Evolutionary conservation across 2,113 vertebrate species (phyloP), one percentile per base, ranked within the genome.

Genomic region (Thunnus thynnus): DNA sequence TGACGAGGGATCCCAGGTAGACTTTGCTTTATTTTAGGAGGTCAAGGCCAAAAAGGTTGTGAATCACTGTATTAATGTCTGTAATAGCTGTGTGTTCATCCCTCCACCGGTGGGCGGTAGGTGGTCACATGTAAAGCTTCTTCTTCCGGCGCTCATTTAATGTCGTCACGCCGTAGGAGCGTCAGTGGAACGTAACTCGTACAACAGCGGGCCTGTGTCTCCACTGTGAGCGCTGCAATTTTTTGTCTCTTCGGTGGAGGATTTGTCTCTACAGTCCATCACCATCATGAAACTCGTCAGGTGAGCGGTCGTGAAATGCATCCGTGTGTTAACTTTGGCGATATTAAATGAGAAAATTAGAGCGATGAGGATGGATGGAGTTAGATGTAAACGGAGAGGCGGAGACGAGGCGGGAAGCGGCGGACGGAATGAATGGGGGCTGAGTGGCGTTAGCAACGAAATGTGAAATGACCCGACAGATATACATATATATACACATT

Each of bases 221-320:
- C 58, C 71, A 80, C 65, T n/a, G 3, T 68, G 51, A 52, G 41
- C 68, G n/a, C 52, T 17, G 51, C 51, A 94, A 93, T 94, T 94
- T 94, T 85, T 95, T 92, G 3, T 66, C 62, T 32, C 36, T 84
- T 78, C 30, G 79, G 91, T 93, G 86, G 83, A 92, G 92, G 89
- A 89, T 93, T 92, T 88, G 8, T 82, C 25, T 41, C 71, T 65
- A n/a, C 63, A 82, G 22, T 91, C 83, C 71, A 27, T 90, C 89
- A 78, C 90, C 86, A 94, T 48, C 86, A 96, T 96, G 95, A 96
- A 96, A 95, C 94, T 96, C 61, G 95, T 96, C 44, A 88, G 95
- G 95, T 96, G 70, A 80, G 85, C 30, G 16, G n/a, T 4, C 3
- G 1, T 11, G 1, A 14, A 25, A 27, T 25, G 1, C 20, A 0